Percentiles rank a stretch among this genome's conserved stretches.
These are phyloP conservation scores for Drosophila gaucha DNA, from an alignment of 2,888 invertebrate genomes.

Conservation along the genomic window DNA sequence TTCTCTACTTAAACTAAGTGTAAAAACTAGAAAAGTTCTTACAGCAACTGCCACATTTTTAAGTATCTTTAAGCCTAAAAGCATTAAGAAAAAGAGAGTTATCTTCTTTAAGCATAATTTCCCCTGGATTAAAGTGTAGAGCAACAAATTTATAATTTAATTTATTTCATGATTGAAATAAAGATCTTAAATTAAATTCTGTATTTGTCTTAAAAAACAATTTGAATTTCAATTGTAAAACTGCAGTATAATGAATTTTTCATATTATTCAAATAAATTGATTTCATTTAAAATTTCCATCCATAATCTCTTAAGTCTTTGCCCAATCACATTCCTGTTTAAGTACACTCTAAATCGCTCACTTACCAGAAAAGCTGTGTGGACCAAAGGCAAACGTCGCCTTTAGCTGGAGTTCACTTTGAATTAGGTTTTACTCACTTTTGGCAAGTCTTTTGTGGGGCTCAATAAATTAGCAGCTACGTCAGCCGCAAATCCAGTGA, in stretches of 20 bases:
- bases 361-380: constrained; percentile 30
- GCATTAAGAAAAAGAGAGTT: too few species aligned
- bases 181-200: too few species aligned
- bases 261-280: background rate
- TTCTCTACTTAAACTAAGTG: too few species aligned
- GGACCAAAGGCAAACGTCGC: background rate
- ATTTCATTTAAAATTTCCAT: background rate
- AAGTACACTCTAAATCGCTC: background rate
- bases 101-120: too few species aligned
- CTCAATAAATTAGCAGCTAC: constrained; percentile 70
- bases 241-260: background rate
- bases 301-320: background rate
- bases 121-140: too few species aligned
- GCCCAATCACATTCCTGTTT: background rate
- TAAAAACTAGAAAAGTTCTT: too few species aligned
- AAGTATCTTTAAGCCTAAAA: too few species aligned
- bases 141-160: too few species aligned
- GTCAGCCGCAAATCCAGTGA: constrained; percentile 58
- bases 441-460: constrained; percentile 39
- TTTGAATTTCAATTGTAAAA: too few species aligned
- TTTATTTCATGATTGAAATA: too few species aligned
- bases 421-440: constrained; percentile 43
- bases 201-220: too few species aligned
- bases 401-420: constrained; percentile 27
- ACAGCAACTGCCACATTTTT: too few species aligned